phyloP scores from a whole-genome alignment of 2,888 invertebrate genomes.

The Ectobius pallidus region DNA sequence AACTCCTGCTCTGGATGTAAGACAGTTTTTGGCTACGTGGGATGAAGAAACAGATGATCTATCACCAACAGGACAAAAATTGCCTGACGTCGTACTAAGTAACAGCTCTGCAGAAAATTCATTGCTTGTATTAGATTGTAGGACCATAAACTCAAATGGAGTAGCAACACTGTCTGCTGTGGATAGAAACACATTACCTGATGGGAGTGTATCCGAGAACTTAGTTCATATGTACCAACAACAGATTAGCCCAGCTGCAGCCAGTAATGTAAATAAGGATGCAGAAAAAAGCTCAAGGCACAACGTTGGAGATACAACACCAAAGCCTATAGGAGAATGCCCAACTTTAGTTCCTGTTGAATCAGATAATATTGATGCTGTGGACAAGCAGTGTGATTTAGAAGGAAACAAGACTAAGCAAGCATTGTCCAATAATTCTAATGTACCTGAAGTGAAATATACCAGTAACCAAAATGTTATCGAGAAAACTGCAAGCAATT shows the following conservation, averaged over 20 bases:
- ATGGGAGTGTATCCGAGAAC: neutral
- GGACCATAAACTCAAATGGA: neutral
- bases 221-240: conserved; percentile 5
- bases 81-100: conserved; percentile 46
- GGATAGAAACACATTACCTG: conserved; percentile 14
- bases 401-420: too few species aligned
- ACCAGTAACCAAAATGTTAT: too few species aligned
- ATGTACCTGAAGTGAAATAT: too few species aligned
- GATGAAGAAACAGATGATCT: conserved; percentile 55
- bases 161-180: conserved; percentile 14
- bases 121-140: conserved; percentile 47
- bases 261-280: neutral
- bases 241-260: neutral
- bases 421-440: too few species aligned
- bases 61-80: conserved; percentile 44
- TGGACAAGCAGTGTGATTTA: too few species aligned
- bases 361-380: too few species aligned
- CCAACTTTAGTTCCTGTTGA: conserved; percentile 6
- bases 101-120: conserved; percentile 45
- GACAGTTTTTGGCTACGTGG: conserved; percentile 55
- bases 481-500: too few species aligned
- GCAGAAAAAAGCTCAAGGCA: neutral
- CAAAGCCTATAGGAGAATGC: neutral
- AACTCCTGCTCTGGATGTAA: conserved; percentile 50
- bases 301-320: neutral